These are phyloP conservation scores for Agriopis leucophaearia DNA, from an alignment of 2,888 invertebrate species.

Conservation along the genomic window DNA sequence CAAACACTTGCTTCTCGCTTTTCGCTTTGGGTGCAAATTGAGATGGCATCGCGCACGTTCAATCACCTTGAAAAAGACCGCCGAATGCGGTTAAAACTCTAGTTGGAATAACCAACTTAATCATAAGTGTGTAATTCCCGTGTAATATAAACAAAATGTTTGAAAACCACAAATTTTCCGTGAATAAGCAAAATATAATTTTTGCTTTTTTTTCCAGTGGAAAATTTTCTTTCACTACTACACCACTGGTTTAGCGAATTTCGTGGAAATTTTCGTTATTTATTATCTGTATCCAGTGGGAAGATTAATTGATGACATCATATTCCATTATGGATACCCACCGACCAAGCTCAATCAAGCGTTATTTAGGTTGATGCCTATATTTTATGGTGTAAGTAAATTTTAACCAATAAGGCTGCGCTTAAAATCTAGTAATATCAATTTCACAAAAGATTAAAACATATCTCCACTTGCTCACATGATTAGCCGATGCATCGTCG, in stretches of 20 bases:
- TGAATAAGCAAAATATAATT: background rate
- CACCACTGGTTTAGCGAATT: slow-evolving; percentile 49
- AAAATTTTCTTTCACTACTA: slow-evolving; percentile 45
- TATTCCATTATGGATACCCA: slow-evolving; percentile 58
- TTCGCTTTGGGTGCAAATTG: too few species aligned
- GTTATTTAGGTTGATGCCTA: slow-evolving; percentile 54
- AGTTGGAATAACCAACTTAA: too few species aligned
- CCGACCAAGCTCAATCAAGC: slow-evolving; percentile 53
- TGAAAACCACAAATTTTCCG: background rate
- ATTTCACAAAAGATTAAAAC: too few species aligned
- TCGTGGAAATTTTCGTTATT: slow-evolving; percentile 24
- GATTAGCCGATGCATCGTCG: too few species aligned
- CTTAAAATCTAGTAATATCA: too few species aligned
- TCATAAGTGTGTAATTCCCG: too few species aligned
- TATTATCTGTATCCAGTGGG: slow-evolving; percentile 59
- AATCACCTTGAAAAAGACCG: too few species aligned
- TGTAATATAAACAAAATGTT: background rate
- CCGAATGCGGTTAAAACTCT: too few species aligned
- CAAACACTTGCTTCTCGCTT: too few species aligned
- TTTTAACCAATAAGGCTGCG: background rate
- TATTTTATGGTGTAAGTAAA: slow-evolving; percentile 59
- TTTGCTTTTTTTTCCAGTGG: slow-evolving; percentile 46
- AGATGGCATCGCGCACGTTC: too few species aligned
- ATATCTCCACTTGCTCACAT: too few species aligned
- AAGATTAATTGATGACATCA: slow-evolving; percentile 65